A percentile compares a stretch with the other conserved stretches of the same genome.
These are phyloP conservation scores for Sarcoramphus papa DNA, from an alignment of 2,797 vertebrate genomes.

Conservation along the genomic window DNA sequence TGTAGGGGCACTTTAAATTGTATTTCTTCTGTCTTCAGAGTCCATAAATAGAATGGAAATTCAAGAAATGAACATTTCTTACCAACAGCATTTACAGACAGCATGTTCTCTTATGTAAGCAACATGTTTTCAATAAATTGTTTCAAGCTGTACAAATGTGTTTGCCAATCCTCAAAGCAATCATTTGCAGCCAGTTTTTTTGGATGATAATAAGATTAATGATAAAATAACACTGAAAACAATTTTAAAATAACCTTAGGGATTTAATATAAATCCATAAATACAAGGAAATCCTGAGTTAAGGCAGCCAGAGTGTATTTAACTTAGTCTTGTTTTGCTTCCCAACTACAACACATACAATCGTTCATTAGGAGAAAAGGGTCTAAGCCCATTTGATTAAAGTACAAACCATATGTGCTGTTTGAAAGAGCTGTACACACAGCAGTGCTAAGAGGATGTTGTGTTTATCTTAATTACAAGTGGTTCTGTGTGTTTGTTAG, in stretches of 20 bases:
- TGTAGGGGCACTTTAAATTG: neutral
- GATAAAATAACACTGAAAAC: slow-evolving; percentile 44
- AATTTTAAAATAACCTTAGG: slow-evolving; percentile 32
- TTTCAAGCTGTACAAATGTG: slow-evolving; percentile 55
- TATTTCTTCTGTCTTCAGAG: neutral
- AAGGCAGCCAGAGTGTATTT: neutral
- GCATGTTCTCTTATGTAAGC: slow-evolving; percentile 31
- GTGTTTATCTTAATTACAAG: slow-evolving; percentile 11
- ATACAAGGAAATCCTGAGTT: slow-evolving; percentile 35
- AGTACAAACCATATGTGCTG: neutral
- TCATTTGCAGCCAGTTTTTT: slow-evolving; percentile 38
- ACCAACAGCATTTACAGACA: slow-evolving; percentile 6
- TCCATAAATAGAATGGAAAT: neutral
- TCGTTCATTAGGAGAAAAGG: neutral
- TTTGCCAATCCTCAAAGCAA: slow-evolving; percentile 50
- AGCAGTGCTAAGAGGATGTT: neutral
- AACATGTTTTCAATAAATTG: slow-evolving; percentile 48
- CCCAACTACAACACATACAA: neutral
- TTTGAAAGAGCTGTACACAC: neutral
- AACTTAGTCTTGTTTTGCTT: slow-evolving; percentile 27
- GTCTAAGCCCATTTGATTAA: neutral
- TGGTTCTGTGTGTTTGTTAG: neutral
- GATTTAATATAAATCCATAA: slow-evolving; percentile 34
- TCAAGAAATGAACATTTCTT: slow-evolving; percentile 5
- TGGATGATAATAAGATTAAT: slow-evolving; percentile 52